A percentile compares a stretch with the other conserved stretches of the same genome.
Evolutionary conservation across 2,113 vertebrate genomes (phyloP).

Genomic region (Macaca mulatta): DNA sequence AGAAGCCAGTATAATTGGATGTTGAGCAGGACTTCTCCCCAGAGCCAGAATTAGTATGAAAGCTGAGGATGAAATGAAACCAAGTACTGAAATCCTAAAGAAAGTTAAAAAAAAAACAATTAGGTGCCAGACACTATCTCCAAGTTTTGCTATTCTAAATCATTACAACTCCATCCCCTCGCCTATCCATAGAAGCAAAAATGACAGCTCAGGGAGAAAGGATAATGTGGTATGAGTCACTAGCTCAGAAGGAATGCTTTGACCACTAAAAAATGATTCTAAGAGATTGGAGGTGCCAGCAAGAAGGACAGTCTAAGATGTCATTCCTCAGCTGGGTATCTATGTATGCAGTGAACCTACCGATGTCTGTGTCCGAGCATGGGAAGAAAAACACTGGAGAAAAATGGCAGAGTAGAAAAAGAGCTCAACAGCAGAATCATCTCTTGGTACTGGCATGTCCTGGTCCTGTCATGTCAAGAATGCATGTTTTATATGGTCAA

Average conservation of each 20-base stretch:
- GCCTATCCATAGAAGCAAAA: not conserved
- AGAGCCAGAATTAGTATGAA: not conserved
- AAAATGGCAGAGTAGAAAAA: not conserved
- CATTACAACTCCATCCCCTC: not conserved
- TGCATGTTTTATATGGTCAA: not conserved
- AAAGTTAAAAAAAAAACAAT: not conserved
- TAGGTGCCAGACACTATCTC: not conserved
- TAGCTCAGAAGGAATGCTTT: not conserved
- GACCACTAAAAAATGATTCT: not conserved
- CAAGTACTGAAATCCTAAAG: not conserved
- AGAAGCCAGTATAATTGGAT: not conserved
- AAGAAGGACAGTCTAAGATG: not conserved
- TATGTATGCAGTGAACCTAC: not conserved
- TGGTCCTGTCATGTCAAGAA: not conserved
- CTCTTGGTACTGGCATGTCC: not conserved
- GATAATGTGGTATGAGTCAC: not conserved
- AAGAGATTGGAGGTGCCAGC: not conserved
- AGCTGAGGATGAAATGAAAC: not conserved
- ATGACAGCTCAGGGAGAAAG: not conserved
- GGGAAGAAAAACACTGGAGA: not conserved
- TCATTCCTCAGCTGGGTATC: not conserved
- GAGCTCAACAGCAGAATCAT: no score
- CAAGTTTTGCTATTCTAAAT: not conserved
- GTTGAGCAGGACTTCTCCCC: not conserved
- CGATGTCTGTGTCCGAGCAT: not conserved